Conservation (phyloP, 2,113 vertebrate species). For the Hippocampus abdominalis region DNA sequence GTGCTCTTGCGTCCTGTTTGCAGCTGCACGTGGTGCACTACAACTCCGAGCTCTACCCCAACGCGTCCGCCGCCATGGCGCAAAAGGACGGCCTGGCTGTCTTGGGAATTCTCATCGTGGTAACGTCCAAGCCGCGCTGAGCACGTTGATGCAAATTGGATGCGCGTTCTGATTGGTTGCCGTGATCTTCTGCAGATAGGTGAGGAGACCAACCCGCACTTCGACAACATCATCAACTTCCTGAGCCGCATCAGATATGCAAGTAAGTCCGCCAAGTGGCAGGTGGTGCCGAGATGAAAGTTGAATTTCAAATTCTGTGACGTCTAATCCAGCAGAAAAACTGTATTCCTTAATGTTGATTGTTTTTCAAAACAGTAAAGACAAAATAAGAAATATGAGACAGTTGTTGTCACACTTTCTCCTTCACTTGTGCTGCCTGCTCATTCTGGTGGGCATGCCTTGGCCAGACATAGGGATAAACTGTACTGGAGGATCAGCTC, state of each 20-base stretch:
- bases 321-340: too few relatives aligned
- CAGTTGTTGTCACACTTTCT: too few relatives aligned
- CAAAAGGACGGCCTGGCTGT: constrained; percentile 80
- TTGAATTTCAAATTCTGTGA: too few relatives aligned
- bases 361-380: too few relatives aligned
- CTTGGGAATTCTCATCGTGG: constrained; percentile 79
- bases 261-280: constrained; percentile 62
- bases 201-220: constrained; percentile 73
- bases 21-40: constrained; percentile 90
- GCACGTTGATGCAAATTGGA: not conserved
- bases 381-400: too few relatives aligned
- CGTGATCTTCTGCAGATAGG: constrained; percentile 68
- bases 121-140: not conserved
- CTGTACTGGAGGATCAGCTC: not conserved
- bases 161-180: not conserved
- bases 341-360: too few relatives aligned
- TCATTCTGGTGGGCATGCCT: too few relatives aligned
- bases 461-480: too few relatives aligned
- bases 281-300: too few relatives aligned
- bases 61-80: constrained; percentile 72
- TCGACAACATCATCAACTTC: constrained; percentile 78
- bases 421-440: too few relatives aligned
- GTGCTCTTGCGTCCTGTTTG: constrained; percentile 11
- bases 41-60: constrained; percentile 77
- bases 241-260: constrained; percentile 76